Percentiles rank a stretch among this genome's conserved stretches.
Evolutionary conservation across 2,888 invertebrate genomes (phyloP).

Genomic region (Hemistola chrysoprasaria): DNA sequence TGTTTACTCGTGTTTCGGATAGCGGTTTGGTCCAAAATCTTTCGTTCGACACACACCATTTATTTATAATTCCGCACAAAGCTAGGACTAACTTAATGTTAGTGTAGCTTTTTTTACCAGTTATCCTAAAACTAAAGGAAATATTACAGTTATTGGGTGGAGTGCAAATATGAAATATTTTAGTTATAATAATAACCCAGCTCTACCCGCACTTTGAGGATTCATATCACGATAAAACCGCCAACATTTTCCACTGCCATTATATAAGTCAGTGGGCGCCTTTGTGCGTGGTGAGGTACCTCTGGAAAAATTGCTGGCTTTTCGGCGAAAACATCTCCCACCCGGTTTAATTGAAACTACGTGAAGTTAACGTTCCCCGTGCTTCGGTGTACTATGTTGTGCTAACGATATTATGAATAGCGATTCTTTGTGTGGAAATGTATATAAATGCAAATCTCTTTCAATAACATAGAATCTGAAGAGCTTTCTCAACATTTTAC

Average conservation of each 20-base stretch:
- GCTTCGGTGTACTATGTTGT: not conserved
- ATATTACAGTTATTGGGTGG: too few species aligned
- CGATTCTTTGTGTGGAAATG: not conserved
- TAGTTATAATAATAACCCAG: too few species aligned
- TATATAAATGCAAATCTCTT: too few species aligned
- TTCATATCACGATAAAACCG: conserved; percentile 22
- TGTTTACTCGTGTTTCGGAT: not conserved
- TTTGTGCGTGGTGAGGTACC: conserved; percentile 6
- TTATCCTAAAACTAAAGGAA: too few species aligned
- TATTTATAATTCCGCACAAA: too few species aligned
- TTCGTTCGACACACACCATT: too few species aligned
- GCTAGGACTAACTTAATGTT: too few species aligned
- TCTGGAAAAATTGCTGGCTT: conserved; percentile 22
- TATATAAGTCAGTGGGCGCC: conserved; percentile 27
- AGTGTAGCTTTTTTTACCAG: too few species aligned
- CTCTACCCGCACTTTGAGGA: too few species aligned
- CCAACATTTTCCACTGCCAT: conserved; percentile 24
- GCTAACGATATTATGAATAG: conserved; percentile 3
- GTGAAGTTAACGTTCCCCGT: conserved; percentile 4
- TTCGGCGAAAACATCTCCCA: conserved; percentile 19
- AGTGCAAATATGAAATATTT: too few species aligned
- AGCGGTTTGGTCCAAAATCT: too few species aligned
- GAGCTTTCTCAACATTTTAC: not conserved
- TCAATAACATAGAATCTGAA: too few species aligned
- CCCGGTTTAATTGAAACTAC: conserved; percentile 25